Evolutionary conservation across 2,113 vertebrate genomes (phyloP).

Genomic region (Cinclus mexicanus): DNA sequence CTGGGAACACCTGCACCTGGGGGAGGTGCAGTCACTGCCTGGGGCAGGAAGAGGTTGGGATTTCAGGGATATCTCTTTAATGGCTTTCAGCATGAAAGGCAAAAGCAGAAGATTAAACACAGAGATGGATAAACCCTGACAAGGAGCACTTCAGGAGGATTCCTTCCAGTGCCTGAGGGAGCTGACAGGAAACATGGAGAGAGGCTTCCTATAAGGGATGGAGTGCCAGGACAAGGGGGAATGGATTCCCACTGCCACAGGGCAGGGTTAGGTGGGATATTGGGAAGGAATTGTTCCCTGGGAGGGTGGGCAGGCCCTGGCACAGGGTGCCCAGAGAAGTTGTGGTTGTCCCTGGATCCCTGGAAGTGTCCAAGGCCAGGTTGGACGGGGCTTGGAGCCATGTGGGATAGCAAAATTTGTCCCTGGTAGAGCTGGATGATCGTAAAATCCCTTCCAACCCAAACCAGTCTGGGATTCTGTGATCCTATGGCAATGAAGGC

Average conservation of each 20-base stretch:
- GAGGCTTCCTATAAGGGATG: not conserved
- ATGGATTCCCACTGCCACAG: not conserved
- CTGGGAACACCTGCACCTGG: accelerated
- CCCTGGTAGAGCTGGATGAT: not conserved
- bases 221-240: accelerated
- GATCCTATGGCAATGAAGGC: not conserved
- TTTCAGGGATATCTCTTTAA: not conserved
- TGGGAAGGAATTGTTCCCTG: accelerated
- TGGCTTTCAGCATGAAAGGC: not conserved
- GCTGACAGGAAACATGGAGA: not conserved
- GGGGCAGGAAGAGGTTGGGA: not conserved
- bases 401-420: accelerated
- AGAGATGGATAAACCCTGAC: not conserved
- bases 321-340: not conserved
- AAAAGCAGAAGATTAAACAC: not conserved
- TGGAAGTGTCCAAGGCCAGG: not conserved
- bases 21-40: not conserved
- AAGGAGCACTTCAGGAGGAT: not conserved
- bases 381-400: accelerated
- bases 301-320: accelerated
- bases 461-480: no score
- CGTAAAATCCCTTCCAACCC: no score
- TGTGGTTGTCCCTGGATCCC: not conserved
- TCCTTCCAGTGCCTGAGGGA: not conserved
- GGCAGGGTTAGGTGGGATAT: accelerated